Base-by-base conservation (phyloP, 2,113 vertebrate species). In the Picathartes gymnocephalus region DNA sequence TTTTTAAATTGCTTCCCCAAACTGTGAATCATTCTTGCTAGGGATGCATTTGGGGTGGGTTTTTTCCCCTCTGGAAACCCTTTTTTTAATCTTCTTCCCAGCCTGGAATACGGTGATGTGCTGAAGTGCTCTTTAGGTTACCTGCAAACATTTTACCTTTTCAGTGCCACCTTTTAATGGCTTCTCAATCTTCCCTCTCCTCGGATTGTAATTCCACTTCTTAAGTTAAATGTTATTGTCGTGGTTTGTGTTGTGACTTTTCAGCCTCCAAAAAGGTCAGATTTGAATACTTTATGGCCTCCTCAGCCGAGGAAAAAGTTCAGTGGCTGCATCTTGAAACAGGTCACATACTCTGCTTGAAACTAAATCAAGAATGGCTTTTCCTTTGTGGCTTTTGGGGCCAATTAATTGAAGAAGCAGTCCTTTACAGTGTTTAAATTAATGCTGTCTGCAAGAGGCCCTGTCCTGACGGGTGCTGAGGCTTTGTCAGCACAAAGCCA, bases 381-480 rank as follows among this genome's bases (percentile, higher is more conserved):
- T 79, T 81, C 15, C 65, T 81, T 12, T n/a, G n/a, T 81, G 69
- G 25, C 16, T 89, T 77, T 91, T 40, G 37, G 61, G 81, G 76
- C 18, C 42, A 45, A 42, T 60, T 48, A 73, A 35, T 45, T 66
- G 73, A n/a, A 70, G 70, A 66, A 87, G 13, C 45, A 62, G 27
- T 45, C 4, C 22, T 62, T 69, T 21, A 9, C 9, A 15, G 18
- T 42, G 22, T 58, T 82, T 44, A 37, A 76, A 80, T 44, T 24
- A 35, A 35, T 20, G 1, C 9, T 45, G 25, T 28, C 58, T 65
- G n/a, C 42, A 57, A 13, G 39, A 25, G 27, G 15, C 37, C 6
- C n/a, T 14, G 28, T 50, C n/a, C 58, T 40, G n/a, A 15, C 0
- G 3, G 35, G 14, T 3, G 2, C 51, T 1, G 1, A 33, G 45